A percentile compares a stretch with the other conserved stretches of the same genome.
phyloP scores from a whole-genome alignment of 2,888 invertebrate species.

The Xanthia icteritia region DNA sequence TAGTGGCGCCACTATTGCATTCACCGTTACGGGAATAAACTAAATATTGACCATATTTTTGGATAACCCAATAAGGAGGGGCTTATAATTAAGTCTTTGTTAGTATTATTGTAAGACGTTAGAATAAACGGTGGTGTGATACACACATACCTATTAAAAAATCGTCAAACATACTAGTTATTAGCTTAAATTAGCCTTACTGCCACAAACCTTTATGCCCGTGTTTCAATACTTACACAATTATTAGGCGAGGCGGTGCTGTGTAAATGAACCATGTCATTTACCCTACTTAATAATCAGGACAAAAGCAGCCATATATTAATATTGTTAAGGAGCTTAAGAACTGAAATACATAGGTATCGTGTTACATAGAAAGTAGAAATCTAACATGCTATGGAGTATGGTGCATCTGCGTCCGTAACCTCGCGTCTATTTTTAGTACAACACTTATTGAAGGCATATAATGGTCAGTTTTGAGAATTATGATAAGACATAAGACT shows the following conservation, averaged over 20 bases:
- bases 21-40: background rate
- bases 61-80: background rate
- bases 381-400: slow-evolving; percentile 68
- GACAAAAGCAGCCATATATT: slow-evolving; percentile 40
- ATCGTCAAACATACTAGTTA: background rate
- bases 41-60: background rate
- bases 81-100: too few species aligned
- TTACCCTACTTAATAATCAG: slow-evolving; percentile 19
- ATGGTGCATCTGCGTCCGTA: slow-evolving; percentile 64
- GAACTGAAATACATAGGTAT: slow-evolving; percentile 63
- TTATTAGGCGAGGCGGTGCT: background rate
- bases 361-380: slow-evolving; percentile 77
- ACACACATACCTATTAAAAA: background rate
- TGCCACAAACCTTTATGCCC: background rate
- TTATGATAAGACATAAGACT: background rate
- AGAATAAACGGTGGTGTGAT: background rate
- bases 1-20: background rate
- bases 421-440: slow-evolving; percentile 61
- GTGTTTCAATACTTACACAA: background rate
- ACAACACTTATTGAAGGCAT: slow-evolving; percentile 47
- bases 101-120: background rate
- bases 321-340: slow-evolving; percentile 61
- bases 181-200: background rate
- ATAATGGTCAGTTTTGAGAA: slow-evolving; percentile 40
- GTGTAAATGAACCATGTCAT: background rate